Conservation (phyloP, 2,888 invertebrate species). For the Cataglyphis albicans region DNA sequence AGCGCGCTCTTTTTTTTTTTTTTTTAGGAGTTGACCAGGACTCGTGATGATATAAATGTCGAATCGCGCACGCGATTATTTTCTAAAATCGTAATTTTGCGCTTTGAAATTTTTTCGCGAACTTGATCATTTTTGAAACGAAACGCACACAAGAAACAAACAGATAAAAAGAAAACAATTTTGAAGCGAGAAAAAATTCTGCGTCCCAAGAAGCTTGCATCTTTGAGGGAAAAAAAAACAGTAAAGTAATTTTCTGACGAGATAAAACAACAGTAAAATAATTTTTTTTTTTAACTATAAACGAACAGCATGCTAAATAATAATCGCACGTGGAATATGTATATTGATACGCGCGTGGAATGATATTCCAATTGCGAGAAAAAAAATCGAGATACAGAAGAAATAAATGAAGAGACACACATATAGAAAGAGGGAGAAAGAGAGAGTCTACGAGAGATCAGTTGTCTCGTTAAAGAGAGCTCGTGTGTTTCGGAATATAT, state of each 20-base stretch:
- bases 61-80: slow-evolving; percentile 12
- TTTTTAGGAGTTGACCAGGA: slow-evolving; percentile 42
- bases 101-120: slow-evolving; percentile 34
- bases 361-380: slow-evolving; percentile 25
- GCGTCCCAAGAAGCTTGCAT: slow-evolving; percentile 13
- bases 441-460: slow-evolving; percentile 58
- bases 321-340: neutral
- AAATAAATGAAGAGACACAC: neutral
- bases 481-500: slow-evolving; percentile 18
- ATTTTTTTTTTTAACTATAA: neutral
- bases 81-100: slow-evolving; percentile 3
- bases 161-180: slow-evolving; percentile 2
- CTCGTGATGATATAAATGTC: slow-evolving; percentile 18
- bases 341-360: slow-evolving; percentile 21
- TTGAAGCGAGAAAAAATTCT: slow-evolving; percentile 30
- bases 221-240: neutral
- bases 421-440: slow-evolving; percentile 24
- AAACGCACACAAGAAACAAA: slow-evolving; percentile 30
- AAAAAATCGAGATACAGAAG: slow-evolving; percentile 9
- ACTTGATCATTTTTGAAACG: slow-evolving; percentile 14
- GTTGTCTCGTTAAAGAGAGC: slow-evolving; percentile 64
- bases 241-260: slow-evolving; percentile 14
- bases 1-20: slow-evolving; percentile 25
- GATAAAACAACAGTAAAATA: slow-evolving; percentile 17
- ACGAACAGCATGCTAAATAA: neutral